Conservation (phyloP, 2,797 vertebrate genomes). For the Toxotes lorentzi region DNA sequence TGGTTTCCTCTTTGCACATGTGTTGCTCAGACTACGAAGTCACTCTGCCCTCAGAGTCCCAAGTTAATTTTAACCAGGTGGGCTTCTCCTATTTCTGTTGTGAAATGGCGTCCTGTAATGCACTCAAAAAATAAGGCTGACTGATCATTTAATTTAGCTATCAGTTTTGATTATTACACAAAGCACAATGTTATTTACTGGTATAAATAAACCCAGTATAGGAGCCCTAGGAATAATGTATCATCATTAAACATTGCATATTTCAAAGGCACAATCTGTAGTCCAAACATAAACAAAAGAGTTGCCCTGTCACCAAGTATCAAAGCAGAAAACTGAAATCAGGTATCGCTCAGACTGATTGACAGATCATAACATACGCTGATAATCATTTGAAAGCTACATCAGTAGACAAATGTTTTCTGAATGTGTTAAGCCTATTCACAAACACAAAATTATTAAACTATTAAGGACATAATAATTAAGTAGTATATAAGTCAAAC, state of each 20-base stretch:
- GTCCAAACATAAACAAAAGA: conserved; percentile 25
- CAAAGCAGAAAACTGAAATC: background rate
- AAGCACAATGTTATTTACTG: conserved; percentile 38
- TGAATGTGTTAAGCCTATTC: background rate
- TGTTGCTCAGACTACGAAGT: conserved; percentile 59
- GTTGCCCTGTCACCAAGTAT: background rate
- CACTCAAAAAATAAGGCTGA: conserved; percentile 40
- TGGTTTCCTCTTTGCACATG: conserved; percentile 58
- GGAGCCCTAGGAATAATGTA: conserved; percentile 7
- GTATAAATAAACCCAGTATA: conserved; percentile 40
- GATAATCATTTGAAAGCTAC: background rate
- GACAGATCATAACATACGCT: background rate
- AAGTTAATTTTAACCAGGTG: conserved; percentile 73
- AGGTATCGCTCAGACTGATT: background rate
- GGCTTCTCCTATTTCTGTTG: conserved; percentile 36
- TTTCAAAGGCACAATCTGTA: conserved; percentile 1
- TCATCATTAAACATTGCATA: conserved; percentile 28
- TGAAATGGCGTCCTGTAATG: conserved; percentile 32
- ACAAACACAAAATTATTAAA: conserved; percentile 1
- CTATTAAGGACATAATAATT: background rate
- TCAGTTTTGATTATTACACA: conserved; percentile 47
- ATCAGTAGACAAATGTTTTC: background rate
- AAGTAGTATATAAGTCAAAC: background rate
- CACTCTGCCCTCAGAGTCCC: conserved; percentile 42
- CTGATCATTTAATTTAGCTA: conserved; percentile 32